Evolutionary conservation across 2,113 vertebrate species (phyloP).

Genomic region (Bothrops jararaca): DNA sequence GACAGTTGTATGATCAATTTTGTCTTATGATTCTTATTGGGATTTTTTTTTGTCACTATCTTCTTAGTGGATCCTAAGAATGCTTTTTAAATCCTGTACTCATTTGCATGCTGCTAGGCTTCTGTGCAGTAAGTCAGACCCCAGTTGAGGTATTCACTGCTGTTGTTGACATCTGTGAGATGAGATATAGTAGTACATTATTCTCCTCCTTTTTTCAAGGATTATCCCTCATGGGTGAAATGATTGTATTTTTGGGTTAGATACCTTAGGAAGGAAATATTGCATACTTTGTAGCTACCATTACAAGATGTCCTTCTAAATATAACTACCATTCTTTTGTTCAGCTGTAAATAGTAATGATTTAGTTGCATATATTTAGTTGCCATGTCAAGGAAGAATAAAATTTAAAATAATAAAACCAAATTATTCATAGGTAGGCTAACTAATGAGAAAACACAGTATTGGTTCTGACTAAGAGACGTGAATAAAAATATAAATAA

Average conservation of each 20-base stretch:
- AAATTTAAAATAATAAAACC: neutral
- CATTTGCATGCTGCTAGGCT: constrained; percentile 20
- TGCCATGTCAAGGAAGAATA: neutral
- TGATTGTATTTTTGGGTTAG: constrained; percentile 59
- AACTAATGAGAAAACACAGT: constrained; percentile 6
- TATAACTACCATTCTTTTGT: constrained; percentile 61
- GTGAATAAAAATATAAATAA: constrained; percentile 1
- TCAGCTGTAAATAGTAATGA: constrained; percentile 49
- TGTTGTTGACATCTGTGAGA: constrained; percentile 47
- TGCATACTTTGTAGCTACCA: constrained; percentile 62
- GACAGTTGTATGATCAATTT: neutral
- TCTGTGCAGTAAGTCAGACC: constrained; percentile 40
- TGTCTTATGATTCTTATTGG: neutral
- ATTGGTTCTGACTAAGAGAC: neutral
- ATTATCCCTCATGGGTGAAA: constrained; percentile 60
- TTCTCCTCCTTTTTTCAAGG: constrained; percentile 47
- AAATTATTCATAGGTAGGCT: constrained; percentile 1
- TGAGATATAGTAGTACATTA: constrained; percentile 55
- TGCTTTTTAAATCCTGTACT: neutral
- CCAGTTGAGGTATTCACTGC: constrained; percentile 20
- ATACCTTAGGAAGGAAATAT: constrained; percentile 53
- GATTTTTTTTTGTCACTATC: neutral
- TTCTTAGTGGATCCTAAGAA: neutral
- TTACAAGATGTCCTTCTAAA: constrained; percentile 61
- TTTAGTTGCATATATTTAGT: constrained; percentile 3